phyloP scores from a whole-genome alignment of 2,113 vertebrate genomes.

The Rutilus rutilus region DNA sequence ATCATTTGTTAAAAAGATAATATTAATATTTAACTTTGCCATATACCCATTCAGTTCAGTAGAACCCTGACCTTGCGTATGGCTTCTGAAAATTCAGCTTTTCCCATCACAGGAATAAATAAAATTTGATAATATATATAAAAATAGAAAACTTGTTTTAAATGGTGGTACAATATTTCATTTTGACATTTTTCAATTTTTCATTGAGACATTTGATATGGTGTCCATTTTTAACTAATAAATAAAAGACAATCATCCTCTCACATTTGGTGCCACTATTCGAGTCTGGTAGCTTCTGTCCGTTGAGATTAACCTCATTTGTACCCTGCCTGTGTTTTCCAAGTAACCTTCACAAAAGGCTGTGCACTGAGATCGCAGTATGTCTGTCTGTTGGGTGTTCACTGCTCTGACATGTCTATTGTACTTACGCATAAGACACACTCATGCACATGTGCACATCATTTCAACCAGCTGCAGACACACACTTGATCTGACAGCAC shows the following conservation, averaged over 20 bases:
- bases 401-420: conserved; percentile 41
- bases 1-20: not conserved
- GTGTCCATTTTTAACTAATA: not conserved
- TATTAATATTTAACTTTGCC: not conserved
- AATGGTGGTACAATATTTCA: not conserved
- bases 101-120: too few relatives aligned
- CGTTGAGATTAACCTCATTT: conserved; percentile 59
- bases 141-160: not conserved
- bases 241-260: not conserved
- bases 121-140: too few relatives aligned
- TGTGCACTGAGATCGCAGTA: conserved; percentile 31
- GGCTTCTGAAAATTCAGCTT: too few relatives aligned
- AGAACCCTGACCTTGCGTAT: not conserved
- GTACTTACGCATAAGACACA: conserved; percentile 16
- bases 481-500: conserved; percentile 44
- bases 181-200: too few relatives aligned
- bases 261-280: not conserved
- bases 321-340: conserved; percentile 52
- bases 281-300: conserved; percentile 45
- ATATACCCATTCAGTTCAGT: not conserved
- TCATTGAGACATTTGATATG: not conserved
- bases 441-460: conserved; percentile 21
- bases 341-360: conserved; percentile 56
- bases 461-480: conserved; percentile 26
- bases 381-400: conserved; percentile 26